Percentiles rank a stretch among this genome's conserved stretches.
Conservation (phyloP, 37 sponge, comb jelly and placozoan species). For the Cladorhizidae sp. region DNA sequence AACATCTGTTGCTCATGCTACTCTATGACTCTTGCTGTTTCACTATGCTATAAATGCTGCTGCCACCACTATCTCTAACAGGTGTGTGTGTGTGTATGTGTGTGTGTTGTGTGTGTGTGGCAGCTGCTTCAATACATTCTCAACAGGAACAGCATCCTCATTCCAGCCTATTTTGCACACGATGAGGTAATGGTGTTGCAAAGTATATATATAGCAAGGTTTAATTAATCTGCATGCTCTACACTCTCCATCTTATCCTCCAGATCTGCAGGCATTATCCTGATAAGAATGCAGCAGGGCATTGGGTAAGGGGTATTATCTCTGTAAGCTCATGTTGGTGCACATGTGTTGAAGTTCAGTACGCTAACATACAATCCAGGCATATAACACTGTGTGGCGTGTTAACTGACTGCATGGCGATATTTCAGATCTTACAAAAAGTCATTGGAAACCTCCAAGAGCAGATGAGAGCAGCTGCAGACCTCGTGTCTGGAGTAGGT, state of each 20-base stretch:
- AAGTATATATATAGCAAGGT: too few relatives aligned
- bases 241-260: background rate
- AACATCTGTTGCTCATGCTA: too few relatives aligned
- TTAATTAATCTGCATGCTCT: too few relatives aligned
- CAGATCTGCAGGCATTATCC: constrained; percentile 55
- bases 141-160: constrained; percentile 70
- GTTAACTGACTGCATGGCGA: too few relatives aligned
- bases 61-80: too few relatives aligned
- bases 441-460: constrained; percentile 25
- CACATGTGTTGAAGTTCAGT: background rate
- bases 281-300: constrained; percentile 37
- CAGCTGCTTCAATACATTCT: constrained; percentile 78
- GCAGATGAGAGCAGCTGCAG: constrained; percentile 42
- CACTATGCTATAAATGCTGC: too few relatives aligned
- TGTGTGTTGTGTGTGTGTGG: too few relatives aligned
- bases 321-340: background rate
- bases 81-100: too few relatives aligned
- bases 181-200: constrained; percentile 86
- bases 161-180: constrained; percentile 83
- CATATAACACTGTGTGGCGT: too few relatives aligned
- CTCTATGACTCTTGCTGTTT: too few relatives aligned
- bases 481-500: constrained; percentile 63
- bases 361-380: too few relatives aligned
- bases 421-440: constrained; percentile 22
- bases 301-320: constrained; percentile 54